A percentile compares a stretch with the other conserved stretches of the same genome.
Conservation (phyloP, 2,888 invertebrate genomes). For the Malthinus seriepunctatus region DNA sequence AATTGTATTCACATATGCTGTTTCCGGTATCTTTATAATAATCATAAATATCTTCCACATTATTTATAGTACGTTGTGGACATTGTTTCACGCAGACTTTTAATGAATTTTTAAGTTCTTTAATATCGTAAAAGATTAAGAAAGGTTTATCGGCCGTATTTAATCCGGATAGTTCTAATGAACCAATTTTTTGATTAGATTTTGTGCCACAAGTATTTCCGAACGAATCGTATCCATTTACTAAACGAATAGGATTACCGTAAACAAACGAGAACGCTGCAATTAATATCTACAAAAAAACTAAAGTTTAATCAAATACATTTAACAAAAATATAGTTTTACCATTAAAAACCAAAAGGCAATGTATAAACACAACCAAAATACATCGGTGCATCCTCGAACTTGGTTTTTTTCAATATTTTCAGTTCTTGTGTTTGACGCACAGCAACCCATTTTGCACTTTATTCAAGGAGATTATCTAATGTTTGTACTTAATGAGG, state of each 20-base stretch:
- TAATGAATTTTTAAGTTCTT: constrained; percentile 73
- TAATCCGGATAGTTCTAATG: constrained; percentile 76
- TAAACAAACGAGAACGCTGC: constrained; percentile 87
- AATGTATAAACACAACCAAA: constrained; percentile 79
- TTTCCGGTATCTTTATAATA: constrained; percentile 76
- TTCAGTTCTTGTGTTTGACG: constrained; percentile 67
- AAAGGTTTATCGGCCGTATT: constrained; percentile 78
- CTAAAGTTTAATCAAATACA: too few relatives aligned
- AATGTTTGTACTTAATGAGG: too few relatives aligned
- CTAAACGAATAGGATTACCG: constrained; percentile 82
- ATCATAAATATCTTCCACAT: constrained; percentile 68
- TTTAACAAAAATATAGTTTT: constrained; percentile 42
- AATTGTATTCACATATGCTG: constrained; percentile 76
- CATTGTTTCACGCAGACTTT: constrained; percentile 91
- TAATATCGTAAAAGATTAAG: constrained; percentile 83
- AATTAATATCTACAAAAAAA: constrained; percentile 69
- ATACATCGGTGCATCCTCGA: constrained; percentile 81
- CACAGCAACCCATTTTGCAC: constrained; percentile 66
- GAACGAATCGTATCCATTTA: constrained; percentile 92
- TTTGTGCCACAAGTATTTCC: constrained; percentile 92
- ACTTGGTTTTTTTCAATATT: constrained; percentile 52
- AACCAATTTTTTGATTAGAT: constrained; percentile 73
- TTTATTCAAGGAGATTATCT: background rate
- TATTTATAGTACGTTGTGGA: constrained; percentile 68
- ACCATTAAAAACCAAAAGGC: constrained; percentile 86